These are phyloP conservation scores for Menidia beryllina DNA, from an alignment of 2,113 vertebrate species.

Conservation along the genomic window DNA sequence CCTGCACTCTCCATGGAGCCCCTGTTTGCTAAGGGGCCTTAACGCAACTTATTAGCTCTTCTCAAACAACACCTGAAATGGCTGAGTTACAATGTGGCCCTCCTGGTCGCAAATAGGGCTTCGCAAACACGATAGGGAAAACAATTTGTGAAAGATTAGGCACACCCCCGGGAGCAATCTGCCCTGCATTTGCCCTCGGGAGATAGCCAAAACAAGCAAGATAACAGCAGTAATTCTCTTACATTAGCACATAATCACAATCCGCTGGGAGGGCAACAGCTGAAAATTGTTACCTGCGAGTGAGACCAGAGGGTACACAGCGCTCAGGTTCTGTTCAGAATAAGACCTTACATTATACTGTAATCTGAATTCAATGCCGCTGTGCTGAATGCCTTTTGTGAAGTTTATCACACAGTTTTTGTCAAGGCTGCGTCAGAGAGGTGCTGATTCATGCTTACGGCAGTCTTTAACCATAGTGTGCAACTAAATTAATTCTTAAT, in stretches of 20 bases:
- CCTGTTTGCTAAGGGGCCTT: slow-evolving; percentile 76
- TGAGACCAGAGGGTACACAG: slow-evolving; percentile 3
- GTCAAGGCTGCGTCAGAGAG: slow-evolving; percentile 45
- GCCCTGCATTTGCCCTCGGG: slow-evolving; percentile 75
- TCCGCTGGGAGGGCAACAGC: slow-evolving; percentile 29
- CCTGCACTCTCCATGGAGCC: slow-evolving; percentile 54
- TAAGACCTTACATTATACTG: slow-evolving; percentile 35
- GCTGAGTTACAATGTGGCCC: slow-evolving; percentile 64
- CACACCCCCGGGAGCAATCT: slow-evolving; percentile 80
- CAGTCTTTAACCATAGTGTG: slow-evolving; percentile 12
- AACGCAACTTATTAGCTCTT: slow-evolving; percentile 78
- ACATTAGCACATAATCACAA: slow-evolving; percentile 80
- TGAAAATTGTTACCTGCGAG: slow-evolving; percentile 50
- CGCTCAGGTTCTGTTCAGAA: slow-evolving; percentile 15
- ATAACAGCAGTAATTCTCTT: slow-evolving; percentile 77
- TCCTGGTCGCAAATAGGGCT: slow-evolving; percentile 64
- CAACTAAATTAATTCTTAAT: slow-evolving; percentile 21
- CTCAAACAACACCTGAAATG: slow-evolving; percentile 81
- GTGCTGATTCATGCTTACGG: slow-evolving; percentile 36
- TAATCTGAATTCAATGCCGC: slow-evolving; percentile 19
- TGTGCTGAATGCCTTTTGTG: slow-evolving; percentile 23
- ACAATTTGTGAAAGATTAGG: slow-evolving; percentile 83
- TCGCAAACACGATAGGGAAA: slow-evolving; percentile 74
- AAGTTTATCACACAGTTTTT: slow-evolving; percentile 49
- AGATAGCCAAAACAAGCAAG: slow-evolving; percentile 75